These are phyloP conservation scores for Octodon degus DNA, from an alignment of 2,113 vertebrate species.

Conservation along the genomic window DNA sequence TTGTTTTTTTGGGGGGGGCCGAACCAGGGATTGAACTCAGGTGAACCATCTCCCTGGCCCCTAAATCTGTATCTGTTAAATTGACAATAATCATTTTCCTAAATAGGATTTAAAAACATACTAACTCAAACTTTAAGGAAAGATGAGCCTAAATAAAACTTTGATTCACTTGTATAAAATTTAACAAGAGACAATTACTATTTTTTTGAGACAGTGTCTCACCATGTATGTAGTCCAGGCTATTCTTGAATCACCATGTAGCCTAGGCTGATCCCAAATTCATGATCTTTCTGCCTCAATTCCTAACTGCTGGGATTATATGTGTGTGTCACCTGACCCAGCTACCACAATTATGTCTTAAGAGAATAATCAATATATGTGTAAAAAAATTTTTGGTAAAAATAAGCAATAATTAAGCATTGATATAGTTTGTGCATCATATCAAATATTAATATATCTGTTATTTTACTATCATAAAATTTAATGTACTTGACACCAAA, in stretches of 20 bases:
- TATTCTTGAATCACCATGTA: neutral
- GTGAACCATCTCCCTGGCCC: no score
- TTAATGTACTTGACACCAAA: constrained; percentile 47
- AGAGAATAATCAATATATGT: neutral
- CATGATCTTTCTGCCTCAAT: neutral
- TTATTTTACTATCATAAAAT: neutral
- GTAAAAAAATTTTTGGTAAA: neutral
- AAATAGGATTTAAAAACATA: constrained; percentile 40
- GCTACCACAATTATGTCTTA: neutral
- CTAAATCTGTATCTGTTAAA: neutral
- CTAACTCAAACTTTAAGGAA: constrained; percentile 28
- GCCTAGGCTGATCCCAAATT: neutral
- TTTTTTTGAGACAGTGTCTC: neutral
- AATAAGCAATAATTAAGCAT: constrained; percentile 19
- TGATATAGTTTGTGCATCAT: neutral
- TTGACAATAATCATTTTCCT: neutral
- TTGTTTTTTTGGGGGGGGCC: neutral
- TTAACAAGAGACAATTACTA: neutral
- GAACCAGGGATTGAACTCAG: no score
- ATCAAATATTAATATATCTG: neutral
- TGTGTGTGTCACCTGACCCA: neutral
- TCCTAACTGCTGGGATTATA: neutral
- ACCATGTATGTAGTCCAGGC: neutral
- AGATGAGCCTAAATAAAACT: neutral
- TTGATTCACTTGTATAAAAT: constrained; percentile 35